These are phyloP conservation scores for Halictus quadricinctus DNA, from an alignment of 2,888 invertebrate species.

Conservation along the genomic window DNA sequence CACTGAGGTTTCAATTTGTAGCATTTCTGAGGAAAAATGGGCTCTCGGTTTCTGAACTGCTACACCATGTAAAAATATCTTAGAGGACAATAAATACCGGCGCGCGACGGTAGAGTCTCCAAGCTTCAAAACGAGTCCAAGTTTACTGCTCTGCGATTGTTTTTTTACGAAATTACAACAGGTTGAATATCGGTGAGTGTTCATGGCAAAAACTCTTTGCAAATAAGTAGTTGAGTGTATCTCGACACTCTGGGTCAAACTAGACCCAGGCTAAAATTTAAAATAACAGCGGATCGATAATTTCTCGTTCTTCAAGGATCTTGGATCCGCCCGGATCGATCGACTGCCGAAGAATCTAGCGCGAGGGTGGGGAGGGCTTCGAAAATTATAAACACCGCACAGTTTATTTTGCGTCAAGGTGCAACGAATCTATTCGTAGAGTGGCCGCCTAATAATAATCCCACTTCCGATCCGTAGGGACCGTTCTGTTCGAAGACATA, in stretches of 20 bases:
- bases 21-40: neutral
- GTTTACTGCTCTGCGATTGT: neutral
- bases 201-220: too few species aligned
- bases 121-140: neutral
- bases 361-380: neutral
- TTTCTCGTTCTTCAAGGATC: neutral
- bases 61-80: neutral
- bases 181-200: too few species aligned
- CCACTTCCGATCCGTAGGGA: conserved; percentile 56
- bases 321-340: neutral
- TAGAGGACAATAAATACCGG: neutral
- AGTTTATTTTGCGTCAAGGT: conserved; percentile 62
- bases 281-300: neutral
- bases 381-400: conserved; percentile 51
- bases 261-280: neutral
- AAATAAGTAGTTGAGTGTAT: too few species aligned
- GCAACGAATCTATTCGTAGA: conserved; percentile 59
- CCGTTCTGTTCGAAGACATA: conserved; percentile 21
- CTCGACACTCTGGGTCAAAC: too few species aligned
- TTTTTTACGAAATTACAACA: neutral
- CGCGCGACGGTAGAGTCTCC: neutral
- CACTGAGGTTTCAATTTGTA: neutral
- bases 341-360: neutral
- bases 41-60: neutral
- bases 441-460: conserved; percentile 58